Evolutionary conservation across 2,797 vertebrate genomes (phyloP).

Genomic region (Peromyscus nudipes): DNA sequence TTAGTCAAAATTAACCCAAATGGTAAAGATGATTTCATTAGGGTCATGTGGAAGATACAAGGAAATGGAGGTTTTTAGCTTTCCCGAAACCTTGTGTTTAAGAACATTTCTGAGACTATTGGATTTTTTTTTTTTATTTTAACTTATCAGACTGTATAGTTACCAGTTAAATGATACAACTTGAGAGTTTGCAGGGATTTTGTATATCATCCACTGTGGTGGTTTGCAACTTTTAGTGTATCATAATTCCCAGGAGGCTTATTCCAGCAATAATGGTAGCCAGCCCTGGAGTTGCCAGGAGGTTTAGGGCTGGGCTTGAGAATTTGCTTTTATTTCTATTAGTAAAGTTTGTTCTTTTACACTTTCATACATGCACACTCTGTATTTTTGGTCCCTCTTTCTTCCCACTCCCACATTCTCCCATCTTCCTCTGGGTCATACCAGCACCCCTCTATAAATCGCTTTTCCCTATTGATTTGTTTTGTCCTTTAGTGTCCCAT

Average conservation of each 20-base stretch:
- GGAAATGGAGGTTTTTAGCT: neutral
- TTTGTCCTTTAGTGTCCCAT: neutral
- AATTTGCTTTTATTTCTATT: neutral
- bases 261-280: too few species aligned
- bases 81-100: neutral
- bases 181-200: neutral
- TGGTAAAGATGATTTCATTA: neutral
- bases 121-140: neutral
- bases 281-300: neutral
- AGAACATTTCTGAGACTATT: neutral
- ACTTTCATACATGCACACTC: too few species aligned
- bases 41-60: neutral
- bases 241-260: neutral
- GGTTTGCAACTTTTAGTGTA: neutral
- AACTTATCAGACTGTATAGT: neutral
- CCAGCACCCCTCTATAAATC: neutral
- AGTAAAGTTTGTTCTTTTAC: neutral
- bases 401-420: neutral
- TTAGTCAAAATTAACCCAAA: neutral
- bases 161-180: neutral
- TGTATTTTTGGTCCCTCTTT: neutral
- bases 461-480: neutral
- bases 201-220: neutral
- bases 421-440: neutral
- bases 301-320: neutral